A percentile compares a stretch with the other conserved stretches of the same genome.
phyloP scores from a whole-genome alignment of 2,113 vertebrate genomes.

The Uropsilus gracilis region DNA sequence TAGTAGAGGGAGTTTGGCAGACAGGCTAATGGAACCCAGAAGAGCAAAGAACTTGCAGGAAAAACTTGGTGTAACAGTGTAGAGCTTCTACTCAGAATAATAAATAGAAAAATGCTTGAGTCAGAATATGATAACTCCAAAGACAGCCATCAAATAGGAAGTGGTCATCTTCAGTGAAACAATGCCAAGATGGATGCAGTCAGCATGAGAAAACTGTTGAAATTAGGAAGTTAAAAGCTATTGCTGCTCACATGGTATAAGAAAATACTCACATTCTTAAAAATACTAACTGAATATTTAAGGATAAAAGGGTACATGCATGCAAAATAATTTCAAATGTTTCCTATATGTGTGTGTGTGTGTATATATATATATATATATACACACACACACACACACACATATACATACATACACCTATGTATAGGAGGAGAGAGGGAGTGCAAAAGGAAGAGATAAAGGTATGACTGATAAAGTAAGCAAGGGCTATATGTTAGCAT shows the following conservation, averaged over 20 bases:
- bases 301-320: not conserved
- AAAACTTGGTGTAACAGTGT: constrained; percentile 17
- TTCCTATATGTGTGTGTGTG: not conserved
- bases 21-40: not conserved
- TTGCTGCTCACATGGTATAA: not conserved
- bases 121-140: constrained; percentile 29
- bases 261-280: not conserved
- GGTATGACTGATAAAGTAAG: not conserved
- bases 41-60: constrained; percentile 33
- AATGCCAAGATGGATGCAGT: not conserved
- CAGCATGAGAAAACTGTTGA: not conserved
- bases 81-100: not conserved
- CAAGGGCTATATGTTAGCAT: not conserved
- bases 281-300: not conserved
- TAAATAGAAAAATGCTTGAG: constrained; percentile 60
- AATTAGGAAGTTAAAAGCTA: not conserved
- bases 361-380: no score
- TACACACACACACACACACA: not conserved
- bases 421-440: not conserved
- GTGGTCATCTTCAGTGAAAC: not conserved
- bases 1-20: not conserved
- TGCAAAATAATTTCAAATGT: not conserved
- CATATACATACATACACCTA: not conserved
- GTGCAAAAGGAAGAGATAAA: not conserved
- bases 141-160: constrained; percentile 55